Base-by-base conservation (phyloP, 2,888 invertebrate species). In the Epinotia nisella region DNA sequence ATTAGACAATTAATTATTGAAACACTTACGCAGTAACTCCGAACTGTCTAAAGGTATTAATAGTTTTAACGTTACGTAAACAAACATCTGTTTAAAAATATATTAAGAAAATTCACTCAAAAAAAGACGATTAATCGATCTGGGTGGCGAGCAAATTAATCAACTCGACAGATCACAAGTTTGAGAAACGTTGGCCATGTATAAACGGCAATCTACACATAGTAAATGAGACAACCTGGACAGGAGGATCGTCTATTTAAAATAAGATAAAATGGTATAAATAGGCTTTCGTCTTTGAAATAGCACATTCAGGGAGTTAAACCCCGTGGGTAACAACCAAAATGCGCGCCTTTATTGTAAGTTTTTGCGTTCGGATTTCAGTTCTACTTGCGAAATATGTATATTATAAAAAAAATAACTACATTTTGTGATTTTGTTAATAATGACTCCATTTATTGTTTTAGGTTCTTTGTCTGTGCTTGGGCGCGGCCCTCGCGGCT, bases 261-360 rank as follows among this genome's bases (percentile, higher is more conserved):
- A 88, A 88, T 87, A 85, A 85, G 78, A 80, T 86, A 90, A 90
- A 90, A 91, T 87, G 86, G 89, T 93, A 93, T 92, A 93, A 89
- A 93, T 90, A 92, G 86, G 86, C 84, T 82, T 84, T 83, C 83
- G 81, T 83, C 81, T 82, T 85, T 82, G 82, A 84, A 81, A 84
- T 81, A 86, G 79, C 87, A 89, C 92, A 93, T 88, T 92, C 87
- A 85, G 83, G 82, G 85, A 79, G 85, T 84, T 81, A 83, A 82
- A 81, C 82, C 81, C 87, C 84, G 83, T 83, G 82, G 86, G 87
- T 83, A 81, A 84, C 83, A 85, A 87, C 89, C 82, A 83, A 87
- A 88, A 93, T 93, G 93, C 89, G 90, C 76, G 81, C 81, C 76
- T 81, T 92, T 79, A 79, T 91, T 89, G 93, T 93, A 84, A 87